phyloP scores from a whole-genome alignment of 2,888 invertebrate species.

The Automeris io region DNA sequence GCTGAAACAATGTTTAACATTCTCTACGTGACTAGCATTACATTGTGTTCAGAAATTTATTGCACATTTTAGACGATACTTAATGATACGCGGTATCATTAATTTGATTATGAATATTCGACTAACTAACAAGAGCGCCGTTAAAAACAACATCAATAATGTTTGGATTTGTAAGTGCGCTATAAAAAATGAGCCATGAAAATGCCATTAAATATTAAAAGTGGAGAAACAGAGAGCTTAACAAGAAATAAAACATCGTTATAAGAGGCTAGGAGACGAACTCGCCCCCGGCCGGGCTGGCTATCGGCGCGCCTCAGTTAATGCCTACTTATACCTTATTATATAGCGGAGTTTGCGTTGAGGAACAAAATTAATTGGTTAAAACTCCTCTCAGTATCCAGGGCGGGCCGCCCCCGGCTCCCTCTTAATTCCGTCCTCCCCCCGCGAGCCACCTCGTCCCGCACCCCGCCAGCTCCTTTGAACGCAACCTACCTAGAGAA shows the following conservation, averaged over 20 bases:
- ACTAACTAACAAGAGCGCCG: conserved; percentile 16
- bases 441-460: conserved; percentile 39
- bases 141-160: conserved; percentile 64
- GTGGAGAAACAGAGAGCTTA: conserved; percentile 77
- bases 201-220: conserved; percentile 77
- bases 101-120: conserved; percentile 9
- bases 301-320: conserved; percentile 75
- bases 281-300: conserved; percentile 66
- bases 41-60: background rate
- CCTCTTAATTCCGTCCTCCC: conserved; percentile 64
- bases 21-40: background rate
- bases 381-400: conserved; percentile 79
- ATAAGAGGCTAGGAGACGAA: conserved; percentile 64
- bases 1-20: background rate
- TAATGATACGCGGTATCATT: conserved; percentile 23
- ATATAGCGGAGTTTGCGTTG: conserved; percentile 78
- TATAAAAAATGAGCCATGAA: conserved; percentile 74
- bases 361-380: conserved; percentile 79
- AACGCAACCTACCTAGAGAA: conserved; percentile 77
- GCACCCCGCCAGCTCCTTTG: conserved; percentile 71
- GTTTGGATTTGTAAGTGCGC: conserved; percentile 69
- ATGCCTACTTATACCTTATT: conserved; percentile 78
- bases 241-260: conserved; percentile 77
- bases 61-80: conserved; percentile 11
- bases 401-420: conserved; percentile 64